Conservation (phyloP, 2,113 vertebrate genomes). For the Callochromis pleurospilus region DNA sequence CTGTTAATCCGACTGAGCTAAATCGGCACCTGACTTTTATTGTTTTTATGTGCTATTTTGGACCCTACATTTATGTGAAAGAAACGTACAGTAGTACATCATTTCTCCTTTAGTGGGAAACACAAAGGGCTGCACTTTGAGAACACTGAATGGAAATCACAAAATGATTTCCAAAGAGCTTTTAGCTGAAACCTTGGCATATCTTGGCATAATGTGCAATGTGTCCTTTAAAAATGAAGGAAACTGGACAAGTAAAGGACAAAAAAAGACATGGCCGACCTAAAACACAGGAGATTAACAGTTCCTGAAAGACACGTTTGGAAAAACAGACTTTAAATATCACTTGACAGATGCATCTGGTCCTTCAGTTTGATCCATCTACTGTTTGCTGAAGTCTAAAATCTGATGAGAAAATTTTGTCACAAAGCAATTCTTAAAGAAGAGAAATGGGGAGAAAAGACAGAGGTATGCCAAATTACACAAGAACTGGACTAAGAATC, state of each 20-base stretch:
- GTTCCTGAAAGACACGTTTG: neutral
- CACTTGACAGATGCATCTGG: neutral
- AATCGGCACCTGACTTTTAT: neutral
- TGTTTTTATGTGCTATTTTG: neutral
- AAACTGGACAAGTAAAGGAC: neutral
- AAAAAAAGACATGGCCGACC: accelerated
- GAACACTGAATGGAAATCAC: neutral
- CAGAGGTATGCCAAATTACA: neutral
- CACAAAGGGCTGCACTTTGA: neutral
- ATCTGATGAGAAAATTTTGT: neutral
- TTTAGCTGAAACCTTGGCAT: neutral
- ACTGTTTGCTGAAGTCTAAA: neutral
- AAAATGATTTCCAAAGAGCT: neutral
- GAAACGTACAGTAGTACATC: neutral
- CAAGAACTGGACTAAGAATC: neutral
- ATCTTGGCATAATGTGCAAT: neutral
- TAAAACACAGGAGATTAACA: neutral
- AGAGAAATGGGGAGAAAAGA: neutral
- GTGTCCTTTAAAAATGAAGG: neutral
- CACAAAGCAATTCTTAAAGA: neutral
- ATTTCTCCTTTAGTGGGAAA: neutral
- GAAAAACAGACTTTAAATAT: neutral
- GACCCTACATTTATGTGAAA: neutral
- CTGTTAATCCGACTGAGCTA: neutral
- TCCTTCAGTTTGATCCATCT: neutral